These are phyloP conservation scores for Genyomyrus donnyi DNA, from an alignment of 2,113 vertebrate genomes.

Conservation along the genomic window DNA sequence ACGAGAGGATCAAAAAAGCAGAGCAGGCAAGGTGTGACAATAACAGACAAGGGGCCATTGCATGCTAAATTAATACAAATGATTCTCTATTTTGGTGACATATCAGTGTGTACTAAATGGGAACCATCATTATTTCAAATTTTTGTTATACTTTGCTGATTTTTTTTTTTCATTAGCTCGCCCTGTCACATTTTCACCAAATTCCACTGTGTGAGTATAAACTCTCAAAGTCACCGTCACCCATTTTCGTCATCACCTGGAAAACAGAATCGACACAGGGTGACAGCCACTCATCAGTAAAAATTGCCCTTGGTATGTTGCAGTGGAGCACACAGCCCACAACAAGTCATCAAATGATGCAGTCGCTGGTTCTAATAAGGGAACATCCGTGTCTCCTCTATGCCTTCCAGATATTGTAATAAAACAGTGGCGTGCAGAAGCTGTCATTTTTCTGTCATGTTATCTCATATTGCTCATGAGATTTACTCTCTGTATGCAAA, in stretches of 20 bases:
- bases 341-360: background rate
- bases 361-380: background rate
- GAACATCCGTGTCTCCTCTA: background rate
- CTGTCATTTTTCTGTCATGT: slow-evolving; percentile 5
- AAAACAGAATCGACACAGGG: background rate
- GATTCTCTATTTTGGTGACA: background rate
- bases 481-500: background rate
- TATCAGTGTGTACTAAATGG: background rate
- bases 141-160: background rate
- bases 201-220: background rate
- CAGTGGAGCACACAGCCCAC: background rate
- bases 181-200: no score
- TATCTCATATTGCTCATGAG: background rate
- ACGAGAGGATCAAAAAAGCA: no score
- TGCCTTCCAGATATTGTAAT: background rate
- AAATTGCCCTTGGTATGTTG: background rate
- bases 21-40: no score
- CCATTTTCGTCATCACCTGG: background rate
- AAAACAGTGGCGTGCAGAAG: background rate
- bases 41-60: background rate
- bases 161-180: background rate
- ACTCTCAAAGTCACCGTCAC: background rate
- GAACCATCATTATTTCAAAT: background rate
- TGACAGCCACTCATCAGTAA: slow-evolving; percentile 1
- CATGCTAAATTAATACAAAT: background rate